phyloP scores from a whole-genome alignment of 30 jellyfish, hydroid and myxozoan genomes.

The Hydractinia symbiolongicarpus region DNA sequence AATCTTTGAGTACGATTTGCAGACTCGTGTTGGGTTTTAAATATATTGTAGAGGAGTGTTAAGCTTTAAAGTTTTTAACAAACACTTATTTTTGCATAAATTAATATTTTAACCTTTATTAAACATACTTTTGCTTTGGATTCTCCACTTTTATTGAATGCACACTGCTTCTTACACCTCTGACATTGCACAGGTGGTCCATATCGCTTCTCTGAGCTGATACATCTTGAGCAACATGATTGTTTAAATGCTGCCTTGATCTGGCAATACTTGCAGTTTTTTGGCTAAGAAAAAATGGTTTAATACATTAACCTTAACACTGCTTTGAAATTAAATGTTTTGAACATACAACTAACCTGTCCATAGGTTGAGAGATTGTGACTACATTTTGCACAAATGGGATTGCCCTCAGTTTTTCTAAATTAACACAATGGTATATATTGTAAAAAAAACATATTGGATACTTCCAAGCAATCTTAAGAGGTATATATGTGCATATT shows the following conservation, averaged over 20 bases:
- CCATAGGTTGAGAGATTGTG: constrained; percentile 50
- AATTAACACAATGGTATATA: not conserved
- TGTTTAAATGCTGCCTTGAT: constrained; percentile 72
- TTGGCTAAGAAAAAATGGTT: constrained; percentile 43
- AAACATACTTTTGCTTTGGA: constrained; percentile 32
- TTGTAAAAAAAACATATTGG: not conserved
- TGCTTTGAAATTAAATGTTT: not conserved
- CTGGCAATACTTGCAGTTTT: constrained; percentile 73
- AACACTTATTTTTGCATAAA: no score
- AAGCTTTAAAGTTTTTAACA: no score
- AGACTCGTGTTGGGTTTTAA: no score
- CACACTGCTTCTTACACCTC: constrained; percentile 69
- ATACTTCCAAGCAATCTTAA: no score
- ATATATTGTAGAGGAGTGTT: no score
- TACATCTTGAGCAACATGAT: constrained; percentile 59
- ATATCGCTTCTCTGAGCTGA: constrained; percentile 78
- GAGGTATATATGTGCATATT: no score
- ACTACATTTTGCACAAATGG: constrained; percentile 56
- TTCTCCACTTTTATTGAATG: constrained; percentile 62
- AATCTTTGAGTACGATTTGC: no score
- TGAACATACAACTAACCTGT: constrained; percentile 26
- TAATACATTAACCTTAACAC: not conserved
- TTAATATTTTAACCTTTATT: no score
- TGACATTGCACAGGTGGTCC: constrained; percentile 81
- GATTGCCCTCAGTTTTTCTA: constrained; percentile 48